These are phyloP conservation scores for Bradypodion ventrale DNA, from an alignment of 2,797 vertebrate genomes.

Conservation along the genomic window DNA sequence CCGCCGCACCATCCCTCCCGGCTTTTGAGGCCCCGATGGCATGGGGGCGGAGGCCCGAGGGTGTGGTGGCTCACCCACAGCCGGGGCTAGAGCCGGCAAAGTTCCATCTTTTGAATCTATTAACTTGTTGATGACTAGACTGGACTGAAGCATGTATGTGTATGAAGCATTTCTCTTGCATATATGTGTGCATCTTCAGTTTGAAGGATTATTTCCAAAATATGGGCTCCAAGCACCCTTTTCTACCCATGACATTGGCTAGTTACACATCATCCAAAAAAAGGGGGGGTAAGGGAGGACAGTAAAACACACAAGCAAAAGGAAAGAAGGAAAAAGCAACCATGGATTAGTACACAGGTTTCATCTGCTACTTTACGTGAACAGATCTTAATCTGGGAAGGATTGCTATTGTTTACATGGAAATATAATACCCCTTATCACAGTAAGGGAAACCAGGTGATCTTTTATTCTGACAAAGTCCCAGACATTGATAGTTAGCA, in stretches of 20 bases:
- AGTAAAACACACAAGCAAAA: background rate
- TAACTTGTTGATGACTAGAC: background rate
- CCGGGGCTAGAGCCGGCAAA: no score
- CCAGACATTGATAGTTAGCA: no score
- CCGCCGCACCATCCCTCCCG: no score
- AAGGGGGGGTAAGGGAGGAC: background rate
- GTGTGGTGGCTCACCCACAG: no score
- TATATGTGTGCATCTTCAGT: no score
- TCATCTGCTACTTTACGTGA: no score
- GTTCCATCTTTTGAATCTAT: conserved; percentile 43
- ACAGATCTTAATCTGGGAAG: background rate
- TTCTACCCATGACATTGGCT: background rate
- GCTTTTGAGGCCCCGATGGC: no score
- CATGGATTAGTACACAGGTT: no score
- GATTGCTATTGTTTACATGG: background rate
- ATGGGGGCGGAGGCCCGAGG: no score
- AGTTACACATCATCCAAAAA: background rate
- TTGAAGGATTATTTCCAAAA: background rate
- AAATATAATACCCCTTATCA: background rate
- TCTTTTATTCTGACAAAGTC: background rate
- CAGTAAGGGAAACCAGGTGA: background rate
- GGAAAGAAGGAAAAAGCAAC: no score
- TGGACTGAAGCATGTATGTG: background rate
- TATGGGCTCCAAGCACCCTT: background rate
- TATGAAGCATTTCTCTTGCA: background rate